Evolutionary conservation across 2,888 invertebrate genomes (phyloP).

Genomic region (Diploptera punctata): DNA sequence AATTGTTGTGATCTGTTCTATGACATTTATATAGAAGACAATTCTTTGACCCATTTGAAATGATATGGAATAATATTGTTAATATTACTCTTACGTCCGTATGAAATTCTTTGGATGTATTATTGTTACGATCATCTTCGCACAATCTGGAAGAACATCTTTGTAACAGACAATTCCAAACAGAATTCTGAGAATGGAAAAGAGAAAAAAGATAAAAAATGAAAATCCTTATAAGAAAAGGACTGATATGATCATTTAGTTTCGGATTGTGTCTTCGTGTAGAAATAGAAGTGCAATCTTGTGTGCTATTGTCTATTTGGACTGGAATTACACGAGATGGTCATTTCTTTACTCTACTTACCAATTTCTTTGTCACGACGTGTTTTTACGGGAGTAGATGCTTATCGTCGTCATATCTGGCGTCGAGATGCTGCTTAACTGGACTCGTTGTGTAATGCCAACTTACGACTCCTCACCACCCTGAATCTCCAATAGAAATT

Average conservation of each 20-base stretch:
- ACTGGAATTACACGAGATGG: constrained; percentile 3
- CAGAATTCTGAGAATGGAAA: neutral
- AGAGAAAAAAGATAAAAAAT: neutral
- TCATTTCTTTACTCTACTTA: neutral
- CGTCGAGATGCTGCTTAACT: constrained; percentile 2
- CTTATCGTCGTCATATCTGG: neutral
- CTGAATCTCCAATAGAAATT: constrained; percentile 16
- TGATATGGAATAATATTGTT: neutral
- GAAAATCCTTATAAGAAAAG: constrained; percentile 1
- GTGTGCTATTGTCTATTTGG: constrained; percentile 3
- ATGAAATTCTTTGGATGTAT: neutral
- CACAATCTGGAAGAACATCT: neutral
- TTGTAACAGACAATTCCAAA: neutral
- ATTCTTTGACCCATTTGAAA: neutral
- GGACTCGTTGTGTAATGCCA: constrained; percentile 4
- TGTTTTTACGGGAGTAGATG: neutral
- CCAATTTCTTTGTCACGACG: neutral
- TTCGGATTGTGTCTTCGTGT: constrained; percentile 7
- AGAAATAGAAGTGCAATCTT: constrained; percentile 4
- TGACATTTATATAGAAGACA: too few species aligned
- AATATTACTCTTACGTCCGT: neutral
- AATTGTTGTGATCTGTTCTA: too few species aligned
- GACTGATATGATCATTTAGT: constrained; percentile 13
- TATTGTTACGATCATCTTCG: neutral
- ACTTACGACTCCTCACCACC: too few species aligned